Base-by-base conservation (phyloP, 2,888 invertebrate genomes). In the Eupithecia insigniata region DNA sequence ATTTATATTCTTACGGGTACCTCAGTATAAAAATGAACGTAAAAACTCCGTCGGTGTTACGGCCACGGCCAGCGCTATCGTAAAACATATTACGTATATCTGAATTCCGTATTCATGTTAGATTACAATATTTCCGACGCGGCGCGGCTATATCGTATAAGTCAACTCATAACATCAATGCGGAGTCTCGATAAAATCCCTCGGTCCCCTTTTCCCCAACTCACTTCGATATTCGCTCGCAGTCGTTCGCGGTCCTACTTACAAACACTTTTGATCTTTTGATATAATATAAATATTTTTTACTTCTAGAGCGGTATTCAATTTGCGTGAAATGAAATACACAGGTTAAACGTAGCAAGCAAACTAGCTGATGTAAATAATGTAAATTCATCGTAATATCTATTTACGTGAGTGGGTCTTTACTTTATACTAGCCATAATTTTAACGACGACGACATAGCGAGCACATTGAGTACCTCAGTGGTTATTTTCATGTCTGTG, bases 271-370 rank as follows among this genome's bases (percentile, higher is more conserved):
- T 90, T 90, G 90, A 92, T 92, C 90, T 90, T 90, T 90, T 88
- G 87, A 89, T 89, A 90, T 85, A 84, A 88, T 87, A 89, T 87
- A 90, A 90, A 90, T 88, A 90, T 91, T 90, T 89, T 89, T 89
- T 87, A 83, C 87, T 85, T 85, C 81, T 79, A 22, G n/a, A 10
- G 46, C 82, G 83, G 84, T 87, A 90, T 88, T 85, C 87, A 87
- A 89, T 90, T 89, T 85, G 84, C 83, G 82, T 82, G 85, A 85
- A 88, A 89, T 89, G 87, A 87, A 89, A 89, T 89, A 87, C 85
- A 85, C 83, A 71, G 66, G 73, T 71, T 74, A 71, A 36, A 34
- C 78, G 64, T 65, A 76, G 72, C 76, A 76, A 79, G 79, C 78
- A 77, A 84, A 18, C n/a, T 10, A 22, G 22, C 46, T 51, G 22